Evolutionary conservation across 1,140 invertebrate species (phyloP), one percentile per base, ranked within the genome.

Genomic region (Drosophila trapezifrons): DNA sequence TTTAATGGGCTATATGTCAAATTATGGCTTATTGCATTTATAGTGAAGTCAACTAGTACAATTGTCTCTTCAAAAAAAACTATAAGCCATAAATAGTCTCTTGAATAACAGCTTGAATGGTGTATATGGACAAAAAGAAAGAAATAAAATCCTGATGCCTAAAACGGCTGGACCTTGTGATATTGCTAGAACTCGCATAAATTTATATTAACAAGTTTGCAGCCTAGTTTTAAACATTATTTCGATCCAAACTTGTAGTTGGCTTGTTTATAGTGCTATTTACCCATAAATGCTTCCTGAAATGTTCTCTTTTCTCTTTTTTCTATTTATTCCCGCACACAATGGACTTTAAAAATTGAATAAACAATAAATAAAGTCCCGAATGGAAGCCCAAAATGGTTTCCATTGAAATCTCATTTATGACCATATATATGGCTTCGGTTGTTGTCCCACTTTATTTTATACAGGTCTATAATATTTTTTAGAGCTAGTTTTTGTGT

Each of bases 291-390:
- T 9, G 17, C 17, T 35, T 13, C 27, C 17, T 13, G 47, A 32
- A 8, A 18, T 35, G 13, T 35, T 15, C 7, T 35, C 7, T 35
- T 51, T 52, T 32, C 12, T 32, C 6, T 8, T 32, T 20, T 32
- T 32, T 4, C 17, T 32, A 13, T 35, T 35, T 15, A 20, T 20
- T 4, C 6, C 17, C 49, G 5, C 7, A 35, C 17, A 55, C 17
- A 49, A 58, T 58, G 27, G 15, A 35, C 18, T 55, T 55, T 38
- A 18, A 38, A 62, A 55, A 62, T 38, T 12, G n/a, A 62, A 38
- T 55, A 55, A 62, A 62, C 58, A 15, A 38, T 42, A 56, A 63
- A 55, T 56, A 42, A 56, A 63, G 20, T 55, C 32, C 12, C 35
- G 7, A 63, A 29, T 54, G 58, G 18, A 18, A 42, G 25, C 18